Evolutionary conservation across 2,888 invertebrate species (phyloP).

Genomic region (Pimpla rufipes): DNA sequence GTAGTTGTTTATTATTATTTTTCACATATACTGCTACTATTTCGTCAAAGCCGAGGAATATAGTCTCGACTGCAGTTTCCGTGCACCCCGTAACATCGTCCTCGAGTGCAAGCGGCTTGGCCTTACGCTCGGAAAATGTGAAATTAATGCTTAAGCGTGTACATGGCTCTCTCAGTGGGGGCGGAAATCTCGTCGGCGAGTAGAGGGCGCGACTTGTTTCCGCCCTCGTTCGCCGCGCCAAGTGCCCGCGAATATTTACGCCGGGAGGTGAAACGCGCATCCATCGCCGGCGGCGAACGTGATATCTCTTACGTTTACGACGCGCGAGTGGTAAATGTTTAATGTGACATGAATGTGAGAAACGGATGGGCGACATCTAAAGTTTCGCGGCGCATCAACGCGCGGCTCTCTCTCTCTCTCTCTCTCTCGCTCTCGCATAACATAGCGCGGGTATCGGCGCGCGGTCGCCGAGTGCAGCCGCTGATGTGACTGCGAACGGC

Average conservation of each 20-base stretch:
- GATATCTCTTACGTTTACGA: background rate
- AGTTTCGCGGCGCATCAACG: slow-evolving; percentile 23
- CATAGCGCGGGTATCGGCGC: slow-evolving; percentile 17
- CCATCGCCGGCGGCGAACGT: background rate
- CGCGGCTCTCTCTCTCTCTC: too few relatives aligned
- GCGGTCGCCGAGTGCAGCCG: slow-evolving; percentile 22
- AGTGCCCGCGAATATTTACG: slow-evolving; percentile 39
- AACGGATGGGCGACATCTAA: slow-evolving; percentile 28
- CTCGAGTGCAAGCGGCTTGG: slow-evolving; percentile 29
- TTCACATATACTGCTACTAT: background rate
- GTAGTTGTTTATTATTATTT: too few relatives aligned
- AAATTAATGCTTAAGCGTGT: slow-evolving; percentile 56
- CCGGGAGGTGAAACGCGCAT: slow-evolving; percentile 23
- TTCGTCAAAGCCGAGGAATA: too few relatives aligned
- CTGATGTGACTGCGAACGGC: slow-evolving; percentile 45
- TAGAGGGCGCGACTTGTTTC: background rate
- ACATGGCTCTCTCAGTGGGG: slow-evolving; percentile 16
- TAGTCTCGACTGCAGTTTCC: background rate
- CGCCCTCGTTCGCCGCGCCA: slow-evolving; percentile 7
- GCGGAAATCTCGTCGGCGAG: background rate
- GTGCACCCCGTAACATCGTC: background rate
- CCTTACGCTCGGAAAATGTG: slow-evolving; percentile 21
- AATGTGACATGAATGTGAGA: slow-evolving; percentile 35
- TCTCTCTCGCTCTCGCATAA: slow-evolving; percentile 6
- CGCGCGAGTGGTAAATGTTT: background rate